These are phyloP conservation scores for Dinomys branickii DNA, from an alignment of 2,113 vertebrate species.

Conservation along the genomic window DNA sequence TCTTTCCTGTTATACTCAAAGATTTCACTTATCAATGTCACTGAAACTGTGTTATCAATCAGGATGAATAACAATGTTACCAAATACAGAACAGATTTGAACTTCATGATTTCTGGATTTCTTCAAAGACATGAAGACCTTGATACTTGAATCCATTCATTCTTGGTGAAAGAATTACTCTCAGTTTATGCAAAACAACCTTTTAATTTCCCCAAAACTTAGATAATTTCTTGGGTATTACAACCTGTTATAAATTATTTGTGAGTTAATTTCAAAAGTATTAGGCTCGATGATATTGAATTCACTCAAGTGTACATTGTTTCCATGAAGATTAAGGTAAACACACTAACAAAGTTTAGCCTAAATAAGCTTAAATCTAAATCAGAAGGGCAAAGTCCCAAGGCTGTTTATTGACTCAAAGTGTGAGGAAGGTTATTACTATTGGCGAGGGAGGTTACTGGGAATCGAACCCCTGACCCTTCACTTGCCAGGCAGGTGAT, in stretches of 20 bases:
- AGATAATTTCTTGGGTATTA: background rate
- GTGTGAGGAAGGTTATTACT: slow-evolving; percentile 28
- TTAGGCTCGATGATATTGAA: background rate
- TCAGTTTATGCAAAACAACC: slow-evolving; percentile 26
- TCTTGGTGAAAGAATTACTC: slow-evolving; percentile 37
- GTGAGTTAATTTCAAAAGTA: slow-evolving; percentile 22
- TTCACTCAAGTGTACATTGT: background rate
- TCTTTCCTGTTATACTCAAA: slow-evolving; percentile 25
- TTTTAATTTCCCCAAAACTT: background rate
- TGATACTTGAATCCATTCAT: slow-evolving; percentile 13
- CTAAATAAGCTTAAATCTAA: slow-evolving; percentile 6
- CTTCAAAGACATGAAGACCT: slow-evolving; percentile 17
- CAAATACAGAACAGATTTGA: slow-evolving; percentile 10
- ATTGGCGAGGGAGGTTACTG: background rate
- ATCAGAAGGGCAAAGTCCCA: background rate
- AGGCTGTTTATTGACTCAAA: background rate
- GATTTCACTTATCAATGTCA: slow-evolving; percentile 11
- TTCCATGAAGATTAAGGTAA: slow-evolving; percentile 44
- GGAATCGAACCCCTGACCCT: no score
- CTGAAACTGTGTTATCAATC: slow-evolving; percentile 42
- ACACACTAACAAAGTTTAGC: background rate
- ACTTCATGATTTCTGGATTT: slow-evolving; percentile 63
- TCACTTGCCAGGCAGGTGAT: no score
- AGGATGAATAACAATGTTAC: slow-evolving; percentile 7
- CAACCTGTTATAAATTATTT: slow-evolving; percentile 15